phyloP scores from a whole-genome alignment of 2,888 invertebrate species.

The Suillia variegata region DNA sequence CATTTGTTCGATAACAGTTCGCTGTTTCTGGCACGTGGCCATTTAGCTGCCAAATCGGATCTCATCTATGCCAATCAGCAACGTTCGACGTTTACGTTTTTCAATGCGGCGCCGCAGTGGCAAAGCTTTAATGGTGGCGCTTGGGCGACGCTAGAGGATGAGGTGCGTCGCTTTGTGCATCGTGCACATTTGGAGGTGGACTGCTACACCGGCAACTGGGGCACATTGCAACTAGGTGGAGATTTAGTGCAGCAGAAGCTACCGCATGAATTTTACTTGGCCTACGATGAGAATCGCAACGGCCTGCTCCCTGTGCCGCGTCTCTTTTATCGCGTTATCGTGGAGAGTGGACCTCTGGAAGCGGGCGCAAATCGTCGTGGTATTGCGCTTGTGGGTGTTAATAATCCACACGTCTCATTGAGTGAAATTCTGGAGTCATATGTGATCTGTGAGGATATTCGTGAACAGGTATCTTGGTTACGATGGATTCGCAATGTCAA shows the following conservation, averaged over 20 bases:
- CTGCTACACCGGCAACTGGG: constrained; percentile 67
- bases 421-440: constrained; percentile 40
- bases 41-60: constrained; percentile 64
- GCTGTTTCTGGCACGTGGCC: constrained; percentile 62
- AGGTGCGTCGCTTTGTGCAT: constrained; percentile 61
- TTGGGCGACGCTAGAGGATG: constrained; percentile 64
- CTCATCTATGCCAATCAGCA: constrained; percentile 64
- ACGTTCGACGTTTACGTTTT: constrained; percentile 63
- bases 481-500: constrained; percentile 38
- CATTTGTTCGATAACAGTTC: constrained; percentile 37
- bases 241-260: constrained; percentile 24
- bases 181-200: constrained; percentile 49
- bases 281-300: constrained; percentile 46
- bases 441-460: constrained; percentile 46
- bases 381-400: constrained; percentile 64
- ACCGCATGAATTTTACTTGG: constrained; percentile 50
- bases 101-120: constrained; percentile 67
- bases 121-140: constrained; percentile 66
- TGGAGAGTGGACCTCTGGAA: too few species aligned
- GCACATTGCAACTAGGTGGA: constrained; percentile 61
- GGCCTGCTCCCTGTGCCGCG: constrained; percentile 63
- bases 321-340: constrained; percentile 65
- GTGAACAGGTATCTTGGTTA: constrained; percentile 40
- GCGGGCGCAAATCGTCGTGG: constrained; percentile 51
- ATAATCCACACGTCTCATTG: constrained; percentile 54